Conservation (phyloP, 2,113 vertebrate species). For the Perccottus glenii region DNA sequence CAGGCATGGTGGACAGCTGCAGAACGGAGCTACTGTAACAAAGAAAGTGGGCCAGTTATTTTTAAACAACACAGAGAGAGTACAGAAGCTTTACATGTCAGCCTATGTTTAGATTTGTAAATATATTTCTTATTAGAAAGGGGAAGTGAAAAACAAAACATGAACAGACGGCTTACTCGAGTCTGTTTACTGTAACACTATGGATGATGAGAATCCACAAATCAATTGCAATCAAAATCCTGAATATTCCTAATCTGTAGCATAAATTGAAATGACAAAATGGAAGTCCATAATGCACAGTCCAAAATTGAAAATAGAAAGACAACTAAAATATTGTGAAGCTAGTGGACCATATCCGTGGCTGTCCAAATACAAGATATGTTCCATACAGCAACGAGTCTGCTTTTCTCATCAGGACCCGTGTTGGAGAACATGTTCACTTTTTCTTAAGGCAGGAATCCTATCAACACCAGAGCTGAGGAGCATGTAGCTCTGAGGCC, state of each 20-base stretch:
- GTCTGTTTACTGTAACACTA: constrained; percentile 30
- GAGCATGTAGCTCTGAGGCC: constrained; percentile 34
- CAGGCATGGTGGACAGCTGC: constrained; percentile 76
- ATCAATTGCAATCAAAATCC: background rate
- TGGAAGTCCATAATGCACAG: constrained; percentile 16
- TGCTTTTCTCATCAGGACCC: constrained; percentile 67
- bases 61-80: constrained; percentile 36
- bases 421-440: constrained; percentile 63
- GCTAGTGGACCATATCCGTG: constrained; percentile 51
- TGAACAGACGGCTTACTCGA: constrained; percentile 13
- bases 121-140: constrained; percentile 34
- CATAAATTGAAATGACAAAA: constrained; percentile 28
- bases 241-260: background rate
- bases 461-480: constrained; percentile 60
- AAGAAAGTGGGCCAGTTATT: constrained; percentile 13
- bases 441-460: constrained; percentile 55
- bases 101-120: constrained; percentile 12
- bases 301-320: constrained; percentile 64
- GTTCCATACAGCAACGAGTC: constrained; percentile 46
- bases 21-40: constrained; percentile 57
- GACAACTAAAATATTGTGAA: constrained; percentile 52
- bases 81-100: constrained; percentile 5
- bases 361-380: constrained; percentile 33
- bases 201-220: background rate
- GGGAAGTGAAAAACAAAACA: constrained; percentile 50